phyloP scores from a whole-genome alignment of 2,113 vertebrate species.

The Hoplias malabaricus region DNA sequence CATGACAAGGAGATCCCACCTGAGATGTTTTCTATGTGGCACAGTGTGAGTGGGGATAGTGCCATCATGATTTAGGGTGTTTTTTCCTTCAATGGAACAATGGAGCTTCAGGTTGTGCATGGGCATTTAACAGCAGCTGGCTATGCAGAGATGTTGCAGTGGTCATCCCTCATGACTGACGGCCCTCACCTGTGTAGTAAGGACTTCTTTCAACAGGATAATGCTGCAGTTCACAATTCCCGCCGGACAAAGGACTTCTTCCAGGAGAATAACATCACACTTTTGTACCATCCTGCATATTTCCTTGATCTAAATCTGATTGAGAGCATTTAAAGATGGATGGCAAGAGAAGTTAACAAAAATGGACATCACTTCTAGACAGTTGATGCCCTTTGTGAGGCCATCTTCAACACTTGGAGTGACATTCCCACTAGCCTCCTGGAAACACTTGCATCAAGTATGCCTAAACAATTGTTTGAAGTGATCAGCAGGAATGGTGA shows the following conservation, averaged over 20 bases:
- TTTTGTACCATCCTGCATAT: background rate
- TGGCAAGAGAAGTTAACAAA: background rate
- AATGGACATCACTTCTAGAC: too few relatives aligned
- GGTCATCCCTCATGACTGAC: too few relatives aligned
- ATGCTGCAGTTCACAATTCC: too few relatives aligned
- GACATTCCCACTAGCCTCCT: too few relatives aligned
- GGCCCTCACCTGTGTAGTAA: too few relatives aligned
- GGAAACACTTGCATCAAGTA: too few relatives aligned
- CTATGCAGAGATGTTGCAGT: background rate
- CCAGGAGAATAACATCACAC: background rate
- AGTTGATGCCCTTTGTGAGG: too few relatives aligned
- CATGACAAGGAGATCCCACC: constrained; percentile 9
- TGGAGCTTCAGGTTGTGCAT: background rate
- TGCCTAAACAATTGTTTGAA: too few relatives aligned
- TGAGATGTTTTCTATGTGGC: background rate
- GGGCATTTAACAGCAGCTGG: background rate
- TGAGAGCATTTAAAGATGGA: background rate
- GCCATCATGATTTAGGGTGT: background rate
- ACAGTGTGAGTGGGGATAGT: background rate
- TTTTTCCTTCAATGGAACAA: background rate
- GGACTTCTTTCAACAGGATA: too few relatives aligned
- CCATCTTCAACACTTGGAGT: too few relatives aligned
- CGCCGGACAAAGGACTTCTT: too few relatives aligned
- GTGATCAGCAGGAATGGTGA: too few relatives aligned
- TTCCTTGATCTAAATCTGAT: background rate